Evolutionary conservation across 64 coral and sea anemone species (phyloP).

Genomic region (Montipora sp.): DNA sequence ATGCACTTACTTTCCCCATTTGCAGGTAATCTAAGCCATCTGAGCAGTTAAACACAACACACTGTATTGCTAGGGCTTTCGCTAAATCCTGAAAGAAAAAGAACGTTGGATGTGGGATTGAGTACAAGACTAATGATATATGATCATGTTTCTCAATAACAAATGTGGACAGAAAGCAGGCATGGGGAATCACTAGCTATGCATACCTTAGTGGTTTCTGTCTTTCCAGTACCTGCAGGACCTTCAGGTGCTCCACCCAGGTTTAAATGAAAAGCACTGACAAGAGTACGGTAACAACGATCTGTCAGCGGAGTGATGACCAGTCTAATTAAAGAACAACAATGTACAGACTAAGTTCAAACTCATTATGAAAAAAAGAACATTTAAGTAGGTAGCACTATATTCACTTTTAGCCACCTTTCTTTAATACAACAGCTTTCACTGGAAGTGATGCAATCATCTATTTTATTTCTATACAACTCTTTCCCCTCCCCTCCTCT

Average conservation of each 20-base stretch:
- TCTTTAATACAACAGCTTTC: too few relatives aligned
- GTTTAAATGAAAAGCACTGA: constrained; percentile 98
- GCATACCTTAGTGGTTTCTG: constrained; percentile 96
- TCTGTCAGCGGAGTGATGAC: constrained; percentile 99
- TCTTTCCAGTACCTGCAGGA: constrained; percentile 97
- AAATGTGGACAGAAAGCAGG: too few relatives aligned
- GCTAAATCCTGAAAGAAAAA: constrained; percentile 84
- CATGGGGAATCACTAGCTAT: too few relatives aligned
- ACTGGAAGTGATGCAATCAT: too few relatives aligned
- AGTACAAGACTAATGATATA: background rate
- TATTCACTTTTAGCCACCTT: too few relatives aligned
- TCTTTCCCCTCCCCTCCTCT: too few relatives aligned
- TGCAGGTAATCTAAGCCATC: constrained; percentile 99
- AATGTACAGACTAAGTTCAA: background rate
- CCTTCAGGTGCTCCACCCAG: constrained; percentile 98
- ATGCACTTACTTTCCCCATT: constrained; percentile 90
- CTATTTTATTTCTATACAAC: too few relatives aligned
- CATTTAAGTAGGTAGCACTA: too few relatives aligned
- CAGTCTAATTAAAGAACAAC: constrained; percentile 51
- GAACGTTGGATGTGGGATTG: background rate
- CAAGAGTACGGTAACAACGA: constrained; percentile 96
- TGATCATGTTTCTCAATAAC: background rate
- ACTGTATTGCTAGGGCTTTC: constrained; percentile 98
- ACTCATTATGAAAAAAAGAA: background rate
- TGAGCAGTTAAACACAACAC: constrained; percentile 99